A percentile compares a stretch with the other conserved stretches of the same genome.
Conservation (phyloP, 2,797 vertebrate species). For the Tapirus indicus region DNA sequence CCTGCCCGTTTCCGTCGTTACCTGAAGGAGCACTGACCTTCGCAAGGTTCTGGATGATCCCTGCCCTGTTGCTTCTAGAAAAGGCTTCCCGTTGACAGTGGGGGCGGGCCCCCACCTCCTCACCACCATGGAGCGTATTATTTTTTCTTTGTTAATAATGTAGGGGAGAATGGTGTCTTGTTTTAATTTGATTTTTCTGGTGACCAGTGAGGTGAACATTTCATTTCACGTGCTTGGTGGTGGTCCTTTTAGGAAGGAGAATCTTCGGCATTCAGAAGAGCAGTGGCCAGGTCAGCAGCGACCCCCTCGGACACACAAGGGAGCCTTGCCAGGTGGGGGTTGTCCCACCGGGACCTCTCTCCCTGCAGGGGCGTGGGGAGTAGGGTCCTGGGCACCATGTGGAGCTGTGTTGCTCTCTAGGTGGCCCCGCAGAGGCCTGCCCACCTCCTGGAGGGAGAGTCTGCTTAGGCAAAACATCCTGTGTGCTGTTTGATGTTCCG, state of each 20-base stretch:
- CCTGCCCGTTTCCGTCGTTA: accelerated
- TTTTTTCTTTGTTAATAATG: background rate
- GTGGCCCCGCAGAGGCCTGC: background rate
- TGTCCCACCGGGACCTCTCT: background rate
- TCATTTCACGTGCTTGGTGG: background rate
- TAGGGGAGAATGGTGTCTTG: too few species aligned
- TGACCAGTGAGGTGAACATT: background rate
- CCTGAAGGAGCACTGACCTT: background rate
- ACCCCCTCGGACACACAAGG: background rate
- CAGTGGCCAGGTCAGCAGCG: background rate
- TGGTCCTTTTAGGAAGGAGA: background rate
- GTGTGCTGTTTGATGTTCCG: background rate
- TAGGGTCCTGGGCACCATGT: background rate
- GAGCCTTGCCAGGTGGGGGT: too few species aligned
- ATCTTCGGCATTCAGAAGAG: too few species aligned
- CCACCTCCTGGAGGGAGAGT: background rate
- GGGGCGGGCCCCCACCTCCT: too few species aligned
- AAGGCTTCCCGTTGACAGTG: background rate
- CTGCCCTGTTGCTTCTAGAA: background rate
- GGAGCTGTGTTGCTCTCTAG: background rate
- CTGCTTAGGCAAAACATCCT: background rate
- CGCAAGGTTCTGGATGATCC: background rate
- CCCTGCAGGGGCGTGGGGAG: background rate
- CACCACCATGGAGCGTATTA: background rate
- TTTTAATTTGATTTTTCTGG: background rate